Base-by-base conservation (phyloP, 2,113 vertebrate genomes). In the Cryptotis parvus region DNA sequence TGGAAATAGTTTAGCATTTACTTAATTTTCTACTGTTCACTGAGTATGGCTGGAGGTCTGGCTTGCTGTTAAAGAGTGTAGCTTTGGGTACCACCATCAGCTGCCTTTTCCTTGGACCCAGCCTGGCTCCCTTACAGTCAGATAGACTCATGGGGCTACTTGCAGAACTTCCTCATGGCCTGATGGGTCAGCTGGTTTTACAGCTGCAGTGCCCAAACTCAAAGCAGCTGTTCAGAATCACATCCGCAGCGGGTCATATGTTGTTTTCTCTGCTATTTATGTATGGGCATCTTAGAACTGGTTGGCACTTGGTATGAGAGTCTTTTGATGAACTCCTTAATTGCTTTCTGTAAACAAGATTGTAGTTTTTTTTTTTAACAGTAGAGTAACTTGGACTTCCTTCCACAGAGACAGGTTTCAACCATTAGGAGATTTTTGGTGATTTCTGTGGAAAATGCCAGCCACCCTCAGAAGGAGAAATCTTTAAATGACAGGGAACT, bases 181-280 rank as follows among this genome's bases (percentile, higher is more conserved):
- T 39, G 41, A 73, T 12, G 33, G 45, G 9, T 49, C 45, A 49
- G 45, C 45, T 49, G 45, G 3, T 31, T 80, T 94, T 6, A 14
- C 7, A 49, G 26, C 83, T 55, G 74, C 61, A 29, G n/a, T 33
- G 29, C 24, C 11, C 6, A 90, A 35, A 39, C 72, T 84, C 87
- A 91, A 93, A 89, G 91, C 18, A 78, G 5, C n/a, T 39, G 15
- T 66, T 94, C 84, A 74, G 35, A 93, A 0, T 68, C 8, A 73
- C 18, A 65, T 94, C 78, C 84, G 55, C 41, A 35, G 82, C 93
- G 1, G 0, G 43, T 52, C 18, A 70, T 93, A 31, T 49, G 94
- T 72, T 76, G 2, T 90, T 20, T 24, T 20, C 39, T 70, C 77
- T 68, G 6, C 31, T 55, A 29, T 26, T 74, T 61, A 4, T 58